Evolutionary conservation across 2,113 vertebrate species (phyloP).

Genomic region (Myrmecobius fasciatus): DNA sequence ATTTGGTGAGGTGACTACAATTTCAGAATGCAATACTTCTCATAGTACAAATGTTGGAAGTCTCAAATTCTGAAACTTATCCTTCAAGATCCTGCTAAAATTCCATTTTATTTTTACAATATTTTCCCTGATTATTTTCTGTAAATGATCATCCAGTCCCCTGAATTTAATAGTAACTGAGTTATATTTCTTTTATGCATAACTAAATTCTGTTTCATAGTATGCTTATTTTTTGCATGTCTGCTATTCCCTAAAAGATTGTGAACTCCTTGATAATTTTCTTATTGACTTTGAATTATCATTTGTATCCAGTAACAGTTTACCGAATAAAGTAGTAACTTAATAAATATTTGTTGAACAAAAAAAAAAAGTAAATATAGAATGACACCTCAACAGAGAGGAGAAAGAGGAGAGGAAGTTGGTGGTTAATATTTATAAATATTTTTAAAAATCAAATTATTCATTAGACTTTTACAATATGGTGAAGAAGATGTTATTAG

Average conservation of each 20-base stretch:
- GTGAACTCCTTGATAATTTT: not conserved
- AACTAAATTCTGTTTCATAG: not conserved
- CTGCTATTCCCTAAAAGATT: not conserved
- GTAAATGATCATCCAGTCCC: not conserved
- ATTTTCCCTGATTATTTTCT: not conserved
- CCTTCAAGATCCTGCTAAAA: not conserved
- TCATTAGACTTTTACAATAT: not conserved
- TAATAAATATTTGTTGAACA: not conserved
- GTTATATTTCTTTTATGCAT: not conserved
- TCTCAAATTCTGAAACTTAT: not conserved
- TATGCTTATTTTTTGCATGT: not conserved
- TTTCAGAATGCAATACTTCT: too few species aligned
- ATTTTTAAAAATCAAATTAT: not conserved
- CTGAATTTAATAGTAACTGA: not conserved
- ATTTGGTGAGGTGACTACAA: too few species aligned
- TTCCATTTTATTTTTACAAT: not conserved
- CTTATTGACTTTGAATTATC: not conserved
- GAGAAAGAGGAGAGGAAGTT: not conserved
- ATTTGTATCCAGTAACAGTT: not conserved
- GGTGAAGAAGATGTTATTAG: not conserved
- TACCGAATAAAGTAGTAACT: not conserved
- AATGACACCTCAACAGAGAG: too few species aligned
- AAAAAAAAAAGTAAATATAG: too few species aligned
- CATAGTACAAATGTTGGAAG: not conserved
- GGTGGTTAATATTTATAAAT: not conserved